Conservation (phyloP, 2,113 vertebrate genomes). For the Amblyornis subalaris region DNA sequence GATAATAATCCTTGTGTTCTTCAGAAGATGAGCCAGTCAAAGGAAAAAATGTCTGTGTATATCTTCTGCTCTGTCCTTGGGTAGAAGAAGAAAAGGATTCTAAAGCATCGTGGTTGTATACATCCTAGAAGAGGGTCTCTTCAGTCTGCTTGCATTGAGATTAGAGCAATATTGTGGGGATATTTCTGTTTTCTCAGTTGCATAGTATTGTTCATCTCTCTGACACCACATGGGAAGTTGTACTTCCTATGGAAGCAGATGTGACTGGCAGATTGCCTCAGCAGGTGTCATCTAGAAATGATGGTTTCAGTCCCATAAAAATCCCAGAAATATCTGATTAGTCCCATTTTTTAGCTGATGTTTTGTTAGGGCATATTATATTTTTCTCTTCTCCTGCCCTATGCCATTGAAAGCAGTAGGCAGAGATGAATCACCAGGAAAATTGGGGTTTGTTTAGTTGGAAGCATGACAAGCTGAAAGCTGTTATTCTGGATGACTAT, state of each 20-base stretch:
- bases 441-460: neutral
- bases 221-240: neutral
- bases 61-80: neutral
- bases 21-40: neutral
- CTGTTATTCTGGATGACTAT: neutral
- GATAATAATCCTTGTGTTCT: neutral
- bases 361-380: neutral
- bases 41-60: neutral
- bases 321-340: neutral
- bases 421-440: slow-evolving; percentile 40
- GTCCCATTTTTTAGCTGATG: neutral
- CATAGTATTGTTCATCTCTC: neutral
- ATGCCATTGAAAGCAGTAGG: slow-evolving; percentile 10
- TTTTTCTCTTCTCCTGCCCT: neutral
- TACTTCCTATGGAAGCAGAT: neutral
- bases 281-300: neutral
- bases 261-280: neutral
- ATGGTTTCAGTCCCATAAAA: neutral
- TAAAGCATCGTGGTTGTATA: neutral
- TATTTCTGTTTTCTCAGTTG: neutral
- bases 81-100: neutral
- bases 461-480: slow-evolving; percentile 10
- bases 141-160: neutral
- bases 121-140: neutral
- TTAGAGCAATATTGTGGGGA: neutral